Percentiles rank a stretch among this genome's conserved stretches.
Evolutionary conservation across 2,888 invertebrate species (phyloP).

Genomic region (Nephrotoma guestfalica): DNA sequence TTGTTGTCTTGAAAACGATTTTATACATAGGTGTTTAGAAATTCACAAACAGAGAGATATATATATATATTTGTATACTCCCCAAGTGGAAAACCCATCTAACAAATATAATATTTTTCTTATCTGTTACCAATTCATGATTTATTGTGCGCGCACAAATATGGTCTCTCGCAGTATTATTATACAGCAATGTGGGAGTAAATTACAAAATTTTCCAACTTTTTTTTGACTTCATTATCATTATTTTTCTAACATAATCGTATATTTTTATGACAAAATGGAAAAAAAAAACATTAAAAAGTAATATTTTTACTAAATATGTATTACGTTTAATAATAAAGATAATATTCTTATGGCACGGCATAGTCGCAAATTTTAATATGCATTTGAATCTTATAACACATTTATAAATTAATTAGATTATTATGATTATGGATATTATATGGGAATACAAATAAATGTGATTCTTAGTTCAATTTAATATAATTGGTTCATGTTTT

Average conservation of each 20-base stretch:
- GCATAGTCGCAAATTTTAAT: too few species aligned
- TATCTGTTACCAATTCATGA: neutral
- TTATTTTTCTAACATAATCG: neutral
- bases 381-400: too few species aligned
- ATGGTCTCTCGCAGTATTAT: neutral
- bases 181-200: neutral
- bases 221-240: neutral
- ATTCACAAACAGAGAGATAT: neutral
- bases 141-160: neutral
- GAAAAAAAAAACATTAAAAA: neutral
- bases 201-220: neutral
- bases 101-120: neutral
- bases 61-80: neutral
- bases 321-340: neutral
- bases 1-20: neutral
- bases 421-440: too few species aligned
- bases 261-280: neutral
- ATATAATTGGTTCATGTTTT: too few species aligned
- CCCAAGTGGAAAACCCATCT: neutral
- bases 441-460: too few species aligned
- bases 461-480: too few species aligned
- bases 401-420: too few species aligned
- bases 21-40: neutral
- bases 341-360: neutral
- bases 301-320: neutral